Evolutionary conservation across 2,888 invertebrate genomes (phyloP).

Genomic region (Sturmia bella): DNA sequence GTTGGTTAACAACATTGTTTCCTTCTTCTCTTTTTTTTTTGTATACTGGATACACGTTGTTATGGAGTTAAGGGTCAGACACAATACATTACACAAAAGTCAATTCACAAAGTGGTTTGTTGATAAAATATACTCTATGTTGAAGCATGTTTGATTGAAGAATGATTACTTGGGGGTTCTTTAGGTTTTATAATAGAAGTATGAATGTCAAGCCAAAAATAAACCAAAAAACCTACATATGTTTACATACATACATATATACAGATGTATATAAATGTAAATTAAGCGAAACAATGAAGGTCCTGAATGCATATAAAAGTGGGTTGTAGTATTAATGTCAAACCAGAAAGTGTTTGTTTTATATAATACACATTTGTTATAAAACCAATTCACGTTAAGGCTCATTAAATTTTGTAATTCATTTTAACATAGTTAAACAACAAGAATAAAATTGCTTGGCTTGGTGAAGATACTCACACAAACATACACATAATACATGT

Average conservation of each 20-base stretch:
- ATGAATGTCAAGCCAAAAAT: background rate
- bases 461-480: background rate
- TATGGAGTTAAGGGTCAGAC: conserved; percentile 17
- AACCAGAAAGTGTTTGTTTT: conserved; percentile 4
- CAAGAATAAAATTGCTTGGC: conserved; percentile 7
- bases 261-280: conserved; percentile 3
- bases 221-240: background rate
- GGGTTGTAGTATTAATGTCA: background rate
- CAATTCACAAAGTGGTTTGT: conserved; percentile 18
- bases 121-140: conserved; percentile 15
- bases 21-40: background rate
- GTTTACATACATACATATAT: background rate
- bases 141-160: conserved; percentile 33
- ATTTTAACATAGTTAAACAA: conserved; percentile 28
- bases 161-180: conserved; percentile 41
- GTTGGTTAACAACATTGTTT: conserved; percentile 11
- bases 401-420: conserved; percentile 60
- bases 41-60: conserved; percentile 5
- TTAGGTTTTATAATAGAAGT: conserved; percentile 14
- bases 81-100: conserved; percentile 5
- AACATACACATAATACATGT: no score
- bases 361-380: conserved; percentile 6
- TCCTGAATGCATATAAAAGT: background rate
- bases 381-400: conserved; percentile 50
- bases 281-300: conserved; percentile 5